These are phyloP conservation scores for Drosophila tanythrix DNA, from an alignment of 2,888 invertebrate genomes.

Conservation along the genomic window DNA sequence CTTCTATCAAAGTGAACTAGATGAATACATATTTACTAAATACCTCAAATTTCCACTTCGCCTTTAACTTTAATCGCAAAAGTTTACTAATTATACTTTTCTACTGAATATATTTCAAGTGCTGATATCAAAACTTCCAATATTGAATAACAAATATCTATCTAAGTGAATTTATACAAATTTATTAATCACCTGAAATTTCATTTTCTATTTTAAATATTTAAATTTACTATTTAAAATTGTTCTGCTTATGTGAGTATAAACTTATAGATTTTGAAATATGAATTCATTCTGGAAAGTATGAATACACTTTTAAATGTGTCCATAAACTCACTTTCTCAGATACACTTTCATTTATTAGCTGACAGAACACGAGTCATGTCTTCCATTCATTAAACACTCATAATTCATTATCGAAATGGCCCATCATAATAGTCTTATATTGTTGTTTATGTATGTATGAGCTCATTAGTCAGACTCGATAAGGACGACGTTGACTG, in stretches of 20 bases:
- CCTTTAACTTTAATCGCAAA: too few relatives aligned
- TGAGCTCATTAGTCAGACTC: constrained; percentile 34
- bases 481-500: constrained; percentile 21
- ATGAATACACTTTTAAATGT: background rate
- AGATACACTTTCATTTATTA: background rate
- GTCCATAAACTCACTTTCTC: background rate
- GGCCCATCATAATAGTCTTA: constrained; percentile 36
- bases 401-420: constrained; percentile 32
- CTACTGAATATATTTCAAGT: background rate
- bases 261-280: background rate
- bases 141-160: background rate
- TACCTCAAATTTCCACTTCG: too few relatives aligned
- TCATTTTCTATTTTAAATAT: background rate
- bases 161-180: background rate
- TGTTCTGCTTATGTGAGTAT: background rate
- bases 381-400: constrained; percentile 24
- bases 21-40: too few relatives aligned
- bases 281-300: background rate
- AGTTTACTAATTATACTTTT: background rate
- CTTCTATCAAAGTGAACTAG: too few relatives aligned
- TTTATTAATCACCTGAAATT: background rate
- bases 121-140: background rate
- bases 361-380: background rate
- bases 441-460: constrained; percentile 21
- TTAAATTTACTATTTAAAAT: background rate